Conservation (phyloP, 2,797 vertebrate genomes). For the Cygnus olor region DNA sequence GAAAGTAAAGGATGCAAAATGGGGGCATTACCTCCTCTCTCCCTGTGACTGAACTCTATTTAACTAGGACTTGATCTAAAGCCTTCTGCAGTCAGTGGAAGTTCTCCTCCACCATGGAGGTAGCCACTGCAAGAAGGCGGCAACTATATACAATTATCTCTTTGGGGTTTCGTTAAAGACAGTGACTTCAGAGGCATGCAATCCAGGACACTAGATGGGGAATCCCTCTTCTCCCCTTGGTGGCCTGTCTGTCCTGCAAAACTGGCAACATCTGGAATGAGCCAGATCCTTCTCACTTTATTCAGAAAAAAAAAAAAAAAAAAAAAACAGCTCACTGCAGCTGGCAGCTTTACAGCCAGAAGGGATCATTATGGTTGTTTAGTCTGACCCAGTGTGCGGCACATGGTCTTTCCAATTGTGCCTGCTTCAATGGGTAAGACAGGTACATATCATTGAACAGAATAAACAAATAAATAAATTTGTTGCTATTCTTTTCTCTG, state of each 20-base stretch:
- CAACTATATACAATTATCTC: background rate
- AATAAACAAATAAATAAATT: background rate
- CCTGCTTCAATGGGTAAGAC: background rate
- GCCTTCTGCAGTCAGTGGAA: background rate
- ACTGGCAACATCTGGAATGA: background rate
- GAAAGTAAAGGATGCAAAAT: background rate
- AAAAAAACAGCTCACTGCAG: background rate
- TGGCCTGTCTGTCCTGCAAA: background rate
- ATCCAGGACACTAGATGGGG: background rate
- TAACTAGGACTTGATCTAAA: background rate
- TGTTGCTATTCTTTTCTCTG: background rate
- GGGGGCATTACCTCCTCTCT: background rate
- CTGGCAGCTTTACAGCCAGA: background rate
- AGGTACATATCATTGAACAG: background rate
- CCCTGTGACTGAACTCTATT: background rate
- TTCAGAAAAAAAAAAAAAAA: background rate
- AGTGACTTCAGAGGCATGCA: background rate
- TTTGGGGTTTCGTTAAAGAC: background rate
- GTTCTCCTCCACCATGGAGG: background rate
- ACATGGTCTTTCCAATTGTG: fast-evolving
- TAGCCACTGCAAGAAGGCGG: background rate
- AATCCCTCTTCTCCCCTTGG: background rate
- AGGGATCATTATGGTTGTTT: background rate
- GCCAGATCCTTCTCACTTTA: background rate
- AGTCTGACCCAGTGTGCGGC: background rate